Percentiles rank a stretch among this genome's conserved stretches.
Conservation (phyloP, 2,888 invertebrate species). For the Drosophila percnosoma region DNA sequence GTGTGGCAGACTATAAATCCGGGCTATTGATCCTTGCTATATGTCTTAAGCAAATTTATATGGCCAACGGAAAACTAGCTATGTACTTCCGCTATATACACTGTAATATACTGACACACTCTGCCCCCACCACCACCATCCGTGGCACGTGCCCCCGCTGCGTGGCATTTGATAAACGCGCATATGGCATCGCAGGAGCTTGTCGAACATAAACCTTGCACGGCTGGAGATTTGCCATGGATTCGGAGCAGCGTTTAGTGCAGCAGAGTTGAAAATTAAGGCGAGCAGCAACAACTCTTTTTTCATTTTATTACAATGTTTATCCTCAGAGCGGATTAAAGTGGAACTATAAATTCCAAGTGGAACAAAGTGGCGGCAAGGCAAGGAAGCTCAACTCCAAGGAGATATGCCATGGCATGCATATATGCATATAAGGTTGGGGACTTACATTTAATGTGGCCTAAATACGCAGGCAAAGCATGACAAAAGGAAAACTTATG, state of each 20-base stretch:
- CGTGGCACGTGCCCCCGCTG: not conserved
- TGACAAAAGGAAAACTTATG: not conserved
- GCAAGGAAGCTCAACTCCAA: not conserved
- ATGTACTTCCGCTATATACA: conserved; percentile 17
- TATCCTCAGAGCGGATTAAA: conserved; percentile 44
- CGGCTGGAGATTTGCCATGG: conserved; percentile 60
- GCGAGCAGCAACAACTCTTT: conserved; percentile 29
- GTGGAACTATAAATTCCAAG: conserved; percentile 40
- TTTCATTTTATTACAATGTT: conserved; percentile 58
- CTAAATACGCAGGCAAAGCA: not conserved
- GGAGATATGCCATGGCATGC: conserved; percentile 7
- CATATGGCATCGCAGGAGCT: conserved; percentile 74
- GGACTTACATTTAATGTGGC: not conserved
- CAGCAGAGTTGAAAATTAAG: conserved; percentile 68
- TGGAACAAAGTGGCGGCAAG: not conserved
- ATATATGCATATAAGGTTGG: not conserved
- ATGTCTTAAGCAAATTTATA: conserved; percentile 79
- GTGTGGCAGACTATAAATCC: conserved; percentile 76
- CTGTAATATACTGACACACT: conserved; percentile 40
- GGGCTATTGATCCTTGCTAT: conserved; percentile 77
- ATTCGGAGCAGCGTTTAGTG: conserved; percentile 55
- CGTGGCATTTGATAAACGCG: conserved; percentile 71
- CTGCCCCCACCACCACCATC: not conserved
- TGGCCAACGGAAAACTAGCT: conserved; percentile 73
- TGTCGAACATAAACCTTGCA: conserved; percentile 76